Evolutionary conservation across 2,888 invertebrate genomes (phyloP).

Genomic region (Microplitis deprimator): DNA sequence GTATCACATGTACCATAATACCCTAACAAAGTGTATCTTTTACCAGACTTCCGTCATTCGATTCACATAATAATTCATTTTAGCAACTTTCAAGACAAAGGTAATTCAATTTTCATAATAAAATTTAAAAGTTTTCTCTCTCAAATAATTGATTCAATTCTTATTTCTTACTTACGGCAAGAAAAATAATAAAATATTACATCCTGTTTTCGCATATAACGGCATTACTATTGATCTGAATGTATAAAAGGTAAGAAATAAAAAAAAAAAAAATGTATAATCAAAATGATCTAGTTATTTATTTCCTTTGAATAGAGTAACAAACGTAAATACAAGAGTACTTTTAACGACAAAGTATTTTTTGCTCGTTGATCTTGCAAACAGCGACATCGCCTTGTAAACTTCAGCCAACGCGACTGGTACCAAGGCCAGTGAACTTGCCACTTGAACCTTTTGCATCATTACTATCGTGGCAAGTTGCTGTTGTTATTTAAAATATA

Average conservation of each 20-base stretch:
- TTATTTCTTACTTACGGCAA: neutral
- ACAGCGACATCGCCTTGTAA: conserved; percentile 23
- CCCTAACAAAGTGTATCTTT: neutral
- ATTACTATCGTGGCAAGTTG: conserved; percentile 18
- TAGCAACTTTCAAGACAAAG: neutral
- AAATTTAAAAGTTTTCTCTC: neutral
- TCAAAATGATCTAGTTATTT: neutral
- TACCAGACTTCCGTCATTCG: neutral
- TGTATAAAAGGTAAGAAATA: neutral
- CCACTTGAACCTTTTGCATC: conserved; percentile 57
- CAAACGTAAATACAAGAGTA: neutral
- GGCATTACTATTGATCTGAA: neutral
- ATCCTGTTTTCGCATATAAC: neutral
- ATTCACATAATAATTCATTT: neutral
- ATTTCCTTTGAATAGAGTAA: neutral
- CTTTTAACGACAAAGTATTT: neutral
- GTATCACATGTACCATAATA: neutral
- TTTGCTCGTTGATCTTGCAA: conserved; percentile 4
- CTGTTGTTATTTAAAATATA: neutral
- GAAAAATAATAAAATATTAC: neutral
- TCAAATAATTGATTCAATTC: neutral
- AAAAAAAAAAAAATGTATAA: neutral
- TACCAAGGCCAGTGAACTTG: conserved; percentile 63
- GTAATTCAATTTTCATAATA: neutral
- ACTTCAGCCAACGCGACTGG: neutral